phyloP scores from a whole-genome alignment of 2,888 invertebrate genomes.

The Acronicta aceris region DNA sequence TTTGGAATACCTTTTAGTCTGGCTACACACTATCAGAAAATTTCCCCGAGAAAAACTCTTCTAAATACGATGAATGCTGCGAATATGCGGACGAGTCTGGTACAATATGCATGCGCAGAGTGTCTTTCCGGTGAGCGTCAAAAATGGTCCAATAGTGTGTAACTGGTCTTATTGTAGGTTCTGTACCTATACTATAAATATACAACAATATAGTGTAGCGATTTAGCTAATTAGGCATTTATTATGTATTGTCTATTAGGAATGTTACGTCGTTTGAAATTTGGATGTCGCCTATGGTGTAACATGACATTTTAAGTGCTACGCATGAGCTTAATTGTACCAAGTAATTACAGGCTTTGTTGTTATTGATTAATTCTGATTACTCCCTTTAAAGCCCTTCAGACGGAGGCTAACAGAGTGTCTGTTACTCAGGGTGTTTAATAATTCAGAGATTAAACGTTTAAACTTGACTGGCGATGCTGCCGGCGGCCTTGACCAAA shows the following conservation, averaged over 20 bases:
- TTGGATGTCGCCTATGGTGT: neutral
- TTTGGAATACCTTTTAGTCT: too few species aligned
- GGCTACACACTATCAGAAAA: too few species aligned
- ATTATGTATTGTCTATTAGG: neutral
- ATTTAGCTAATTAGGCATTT: too few species aligned
- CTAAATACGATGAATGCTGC: too few species aligned
- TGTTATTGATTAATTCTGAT: conserved; percentile 34
- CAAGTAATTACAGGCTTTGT: conserved; percentile 13
- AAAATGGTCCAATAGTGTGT: too few species aligned
- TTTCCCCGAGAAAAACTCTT: too few species aligned
- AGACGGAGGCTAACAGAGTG: conserved; percentile 31
- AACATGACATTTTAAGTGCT: conserved; percentile 2
- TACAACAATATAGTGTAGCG: too few species aligned
- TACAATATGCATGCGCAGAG: too few species aligned
- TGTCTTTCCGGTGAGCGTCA: too few species aligned
- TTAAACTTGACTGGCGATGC: conserved; percentile 27
- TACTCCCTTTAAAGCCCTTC: conserved; percentile 16
- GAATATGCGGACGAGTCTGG: too few species aligned
- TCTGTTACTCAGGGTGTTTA: conserved; percentile 27
- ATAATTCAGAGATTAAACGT: conserved; percentile 36
- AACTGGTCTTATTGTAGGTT: too few species aligned
- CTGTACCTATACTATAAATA: too few species aligned
- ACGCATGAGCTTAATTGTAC: conserved; percentile 3
- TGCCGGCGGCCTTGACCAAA: conserved; percentile 40
- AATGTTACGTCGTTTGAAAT: conserved; percentile 1